Evolutionary conservation across 2,888 invertebrate genomes (phyloP).

Genomic region (Rotaria socialis): DNA sequence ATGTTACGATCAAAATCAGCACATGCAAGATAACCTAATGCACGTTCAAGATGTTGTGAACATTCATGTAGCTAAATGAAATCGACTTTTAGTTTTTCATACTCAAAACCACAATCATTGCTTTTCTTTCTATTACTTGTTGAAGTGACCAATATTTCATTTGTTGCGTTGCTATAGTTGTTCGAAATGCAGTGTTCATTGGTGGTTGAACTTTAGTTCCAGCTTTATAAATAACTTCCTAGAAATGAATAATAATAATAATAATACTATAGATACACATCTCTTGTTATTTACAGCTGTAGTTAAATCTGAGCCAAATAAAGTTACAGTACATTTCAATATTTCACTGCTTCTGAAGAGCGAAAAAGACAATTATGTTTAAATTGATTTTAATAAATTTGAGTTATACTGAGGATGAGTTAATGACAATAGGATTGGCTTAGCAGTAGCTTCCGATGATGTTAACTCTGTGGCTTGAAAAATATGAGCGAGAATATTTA

Average conservation of each 20-base stretch:
- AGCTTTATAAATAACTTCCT: constrained; percentile 1
- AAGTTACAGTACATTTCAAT: background rate
- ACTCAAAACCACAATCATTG: too few relatives aligned
- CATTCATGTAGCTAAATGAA: constrained; percentile 10
- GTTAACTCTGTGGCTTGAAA: background rate
- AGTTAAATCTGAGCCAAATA: background rate
- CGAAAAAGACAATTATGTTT: background rate
- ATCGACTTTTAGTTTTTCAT: background rate
- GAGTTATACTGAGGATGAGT: background rate
- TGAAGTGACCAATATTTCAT: constrained; percentile 23
- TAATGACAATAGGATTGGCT: background rate
- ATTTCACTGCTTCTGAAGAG: background rate
- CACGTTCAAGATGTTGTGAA: constrained; percentile 9
- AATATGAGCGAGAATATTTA: background rate
- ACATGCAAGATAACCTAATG: background rate
- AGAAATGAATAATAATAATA: background rate
- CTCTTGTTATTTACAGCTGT: background rate
- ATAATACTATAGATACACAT: background rate
- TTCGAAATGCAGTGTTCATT: background rate
- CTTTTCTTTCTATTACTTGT: background rate
- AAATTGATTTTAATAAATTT: background rate
- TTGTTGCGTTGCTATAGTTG: background rate
- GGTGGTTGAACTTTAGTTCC: constrained; percentile 21
- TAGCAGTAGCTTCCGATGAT: background rate
- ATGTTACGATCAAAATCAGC: background rate